These are phyloP conservation scores for Coptotermes formosanus DNA, from an alignment of 1,140 invertebrate genomes.

Conservation along the genomic window DNA sequence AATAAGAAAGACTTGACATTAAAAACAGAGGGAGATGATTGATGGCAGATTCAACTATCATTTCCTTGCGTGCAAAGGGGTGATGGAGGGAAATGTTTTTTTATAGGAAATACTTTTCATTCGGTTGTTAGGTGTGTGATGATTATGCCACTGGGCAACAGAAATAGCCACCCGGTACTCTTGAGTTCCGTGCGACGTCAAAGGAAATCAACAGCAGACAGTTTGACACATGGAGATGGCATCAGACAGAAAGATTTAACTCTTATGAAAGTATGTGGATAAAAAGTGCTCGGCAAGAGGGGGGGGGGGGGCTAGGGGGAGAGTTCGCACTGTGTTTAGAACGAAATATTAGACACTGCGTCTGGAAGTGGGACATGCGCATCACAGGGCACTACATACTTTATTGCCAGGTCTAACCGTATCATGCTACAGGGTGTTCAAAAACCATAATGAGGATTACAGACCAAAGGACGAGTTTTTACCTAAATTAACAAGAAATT, in stretches of 20 bases:
- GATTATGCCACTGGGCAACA: constrained; percentile 19
- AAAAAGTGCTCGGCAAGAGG: not conserved
- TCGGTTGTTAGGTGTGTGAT: constrained; percentile 8
- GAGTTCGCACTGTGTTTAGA: not conserved
- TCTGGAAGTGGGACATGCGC: not conserved
- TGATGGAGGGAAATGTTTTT: not conserved
- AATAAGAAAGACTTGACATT: constrained; percentile 23
- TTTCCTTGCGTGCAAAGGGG: not conserved
- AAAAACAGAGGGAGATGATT: constrained; percentile 22
- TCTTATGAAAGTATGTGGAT: constrained; percentile 8
- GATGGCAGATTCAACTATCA: constrained; percentile 8
- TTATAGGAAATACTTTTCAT: constrained; percentile 15
- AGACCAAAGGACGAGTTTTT: no score
- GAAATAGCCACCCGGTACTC: constrained; percentile 15
- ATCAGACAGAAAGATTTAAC: not conserved
- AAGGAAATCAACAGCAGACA: not conserved
- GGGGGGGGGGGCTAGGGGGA: no score
- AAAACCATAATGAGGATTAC: not conserved
- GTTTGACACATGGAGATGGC: not conserved
- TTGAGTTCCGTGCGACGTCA: not conserved
- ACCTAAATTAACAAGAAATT: no score
- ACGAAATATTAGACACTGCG: not conserved
- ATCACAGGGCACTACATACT: not conserved
- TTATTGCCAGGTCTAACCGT: not conserved
- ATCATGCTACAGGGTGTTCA: not conserved